phyloP scores from a whole-genome alignment of 1,140 invertebrate genomes.

The Monochamus saltuarius region DNA sequence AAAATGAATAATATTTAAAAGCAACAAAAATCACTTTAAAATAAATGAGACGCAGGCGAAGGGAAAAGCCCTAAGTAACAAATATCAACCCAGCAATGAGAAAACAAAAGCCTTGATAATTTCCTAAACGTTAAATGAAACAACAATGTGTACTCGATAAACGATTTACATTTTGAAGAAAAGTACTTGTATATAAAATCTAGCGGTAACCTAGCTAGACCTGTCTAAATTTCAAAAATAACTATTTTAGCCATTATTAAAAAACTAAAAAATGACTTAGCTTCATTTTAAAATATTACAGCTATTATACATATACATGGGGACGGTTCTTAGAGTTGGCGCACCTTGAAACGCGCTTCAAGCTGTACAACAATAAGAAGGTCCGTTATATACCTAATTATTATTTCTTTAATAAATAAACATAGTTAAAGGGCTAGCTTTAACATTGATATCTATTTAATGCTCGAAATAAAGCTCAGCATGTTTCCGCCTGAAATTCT shows the following conservation, averaged over 20 bases:
- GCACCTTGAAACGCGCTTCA: constrained; percentile 10
- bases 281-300: constrained; percentile 9
- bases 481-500: constrained; percentile 7
- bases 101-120: constrained; percentile 10
- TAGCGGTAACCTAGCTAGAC: constrained; percentile 19
- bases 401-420: constrained; percentile 21
- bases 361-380: constrained; percentile 6
- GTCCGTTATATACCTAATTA: constrained; percentile 10
- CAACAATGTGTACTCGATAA: constrained; percentile 14
- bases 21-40: too few species aligned
- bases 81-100: too few species aligned
- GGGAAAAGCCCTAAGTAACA: too few species aligned
- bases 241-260: constrained; percentile 19
- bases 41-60: too few species aligned
- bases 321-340: constrained; percentile 5
- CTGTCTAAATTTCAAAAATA: constrained; percentile 23
- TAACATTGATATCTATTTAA: constrained; percentile 24
- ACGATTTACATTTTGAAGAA: constrained; percentile 23
- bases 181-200: constrained; percentile 23
- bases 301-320: constrained; percentile 16
- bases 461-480: constrained; percentile 11
- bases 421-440: constrained; percentile 23
- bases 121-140: constrained; percentile 8
- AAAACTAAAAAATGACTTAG: constrained; percentile 21
- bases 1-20: too few species aligned